Conservation (phyloP, 2,888 invertebrate species). For the Hydraecia micacea region DNA sequence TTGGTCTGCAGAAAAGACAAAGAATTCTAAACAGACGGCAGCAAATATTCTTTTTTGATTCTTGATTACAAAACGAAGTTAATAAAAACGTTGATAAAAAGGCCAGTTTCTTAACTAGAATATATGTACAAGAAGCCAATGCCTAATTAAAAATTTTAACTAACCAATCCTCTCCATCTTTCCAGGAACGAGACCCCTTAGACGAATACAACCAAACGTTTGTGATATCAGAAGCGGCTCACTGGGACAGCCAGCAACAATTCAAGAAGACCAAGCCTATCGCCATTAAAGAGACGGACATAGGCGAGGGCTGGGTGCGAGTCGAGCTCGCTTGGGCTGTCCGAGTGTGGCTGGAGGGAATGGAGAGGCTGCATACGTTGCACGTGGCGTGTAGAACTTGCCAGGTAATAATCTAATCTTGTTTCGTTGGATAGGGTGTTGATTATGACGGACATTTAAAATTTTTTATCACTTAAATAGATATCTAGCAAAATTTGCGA, state of each 20-base stretch:
- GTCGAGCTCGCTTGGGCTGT: conserved; percentile 94
- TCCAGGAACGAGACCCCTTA: conserved; percentile 90
- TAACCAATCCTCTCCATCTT: conserved; percentile 26
- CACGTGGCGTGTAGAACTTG: conserved; percentile 95
- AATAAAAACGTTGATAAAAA: background rate
- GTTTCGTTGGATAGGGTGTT: background rate
- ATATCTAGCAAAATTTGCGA: background rate
- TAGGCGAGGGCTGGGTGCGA: conserved; percentile 94
- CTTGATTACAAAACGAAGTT: background rate
- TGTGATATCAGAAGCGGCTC: conserved; percentile 94
- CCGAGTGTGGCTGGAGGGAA: conserved; percentile 93
- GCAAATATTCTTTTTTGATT: background rate
- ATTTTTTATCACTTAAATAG: background rate
- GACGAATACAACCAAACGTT: conserved; percentile 94
- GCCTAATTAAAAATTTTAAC: background rate
- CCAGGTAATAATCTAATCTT: conserved; percentile 80
- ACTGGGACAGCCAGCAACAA: conserved; percentile 93
- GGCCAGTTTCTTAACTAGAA: background rate
- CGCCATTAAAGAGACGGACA: conserved; percentile 94
- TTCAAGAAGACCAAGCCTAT: conserved; percentile 94
- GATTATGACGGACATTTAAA: background rate
- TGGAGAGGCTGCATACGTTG: conserved; percentile 92
- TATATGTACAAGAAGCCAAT: background rate
- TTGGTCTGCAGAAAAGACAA: background rate
- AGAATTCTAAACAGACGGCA: background rate